Base-by-base conservation (phyloP, 2,888 invertebrate species). In the Habrosyne pyritoides region DNA sequence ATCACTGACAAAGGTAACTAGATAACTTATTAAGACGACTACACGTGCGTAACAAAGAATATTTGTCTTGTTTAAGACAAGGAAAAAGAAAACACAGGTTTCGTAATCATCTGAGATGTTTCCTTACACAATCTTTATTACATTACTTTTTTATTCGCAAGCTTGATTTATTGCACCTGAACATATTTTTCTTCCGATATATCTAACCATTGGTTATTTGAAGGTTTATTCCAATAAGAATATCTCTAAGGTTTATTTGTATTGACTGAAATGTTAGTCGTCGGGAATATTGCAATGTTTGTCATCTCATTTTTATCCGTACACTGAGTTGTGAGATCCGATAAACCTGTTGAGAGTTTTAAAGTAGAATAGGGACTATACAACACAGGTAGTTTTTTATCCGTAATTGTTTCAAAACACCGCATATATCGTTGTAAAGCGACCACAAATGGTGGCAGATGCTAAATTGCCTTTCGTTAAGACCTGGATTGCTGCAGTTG, bases 391-490 rank as follows among this genome's bases (percentile, higher is more conserved):
- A 47, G 53, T 58, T 62, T 64, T 61, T 67, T 72, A 71, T 69
- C 67, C 68, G 71, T 76, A 63, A 70, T 56, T 58, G 67, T 56
- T 61, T 55, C 61, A 69, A 67, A 68, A 71, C 67, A 64, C 63
- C 64, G 63, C 65, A 71, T 28, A 71, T 64, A 64, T 69, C 56
- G 59, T 61, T 62, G 58, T 69, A 64, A 65, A 58, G 63, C 64
- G 64, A 64, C 77, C 79, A 72, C 79, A 80, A 77, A 81, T 75
- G 77, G 73, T 60, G 67, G 71, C 79, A 77, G 75, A 77, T 80
- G 82, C 73, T 81, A 81, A 87, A 87, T 87, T 85, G 81, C 83
- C 83, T 83, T 84, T 76, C 75, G 84, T 78, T 86, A 84, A 84
- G 84, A 87, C 87, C 85, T 84, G 86, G 83, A 85, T 86, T 81